Base-by-base conservation (phyloP, 92 coral and sea anemone genomes). In the Phenganax marumi region DNA sequence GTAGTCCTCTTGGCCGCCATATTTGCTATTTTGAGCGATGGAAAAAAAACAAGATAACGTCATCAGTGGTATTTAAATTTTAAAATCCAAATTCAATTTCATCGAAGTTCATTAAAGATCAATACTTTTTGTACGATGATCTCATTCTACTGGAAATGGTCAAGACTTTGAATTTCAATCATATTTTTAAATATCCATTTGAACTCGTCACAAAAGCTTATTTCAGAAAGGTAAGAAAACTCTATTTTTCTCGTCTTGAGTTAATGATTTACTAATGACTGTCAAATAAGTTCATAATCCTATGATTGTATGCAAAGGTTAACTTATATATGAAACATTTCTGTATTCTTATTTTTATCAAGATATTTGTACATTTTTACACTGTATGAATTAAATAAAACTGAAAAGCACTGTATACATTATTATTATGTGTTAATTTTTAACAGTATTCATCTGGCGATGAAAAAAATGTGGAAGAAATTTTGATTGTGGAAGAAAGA, bases 131-230 rank as follows among this genome's bases (percentile, higher is more conserved):
- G 5, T 33, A 33, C 43, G 43, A 33, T 33, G 43, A 33, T 33
- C 43, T 33, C 43, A 33, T 33, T 33, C 43, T 33, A 33, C 43
- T 33, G 63, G 80, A 83, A 84, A 91, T 91, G 94, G 94, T 91
- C 54, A 87, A 90, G 64, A 68, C 84, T 69, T 75, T 94, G 89
- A 92, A 87, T 51, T 70, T 90, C 47, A 84, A 83, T n/a, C 80
- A 94, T 84, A 52, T 92, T 33, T 94, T 94, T 80, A 94, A 90
- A 75, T 88, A 94, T 87, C 90, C 98, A 11, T 94, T 94, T 84
- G 97, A 94, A 83, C 75, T 83, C 50, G 98, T 94, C 12, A 90
- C 80, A 7, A 88, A 87, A 51, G 97, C 97, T 1, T 94, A 94
- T 83, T 94, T 94, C 60, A 92, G 90, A 65, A 94, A 94, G 95